phyloP scores from a whole-genome alignment of 2,113 vertebrate genomes.

The Sphaerodactylus townsendi region DNA sequence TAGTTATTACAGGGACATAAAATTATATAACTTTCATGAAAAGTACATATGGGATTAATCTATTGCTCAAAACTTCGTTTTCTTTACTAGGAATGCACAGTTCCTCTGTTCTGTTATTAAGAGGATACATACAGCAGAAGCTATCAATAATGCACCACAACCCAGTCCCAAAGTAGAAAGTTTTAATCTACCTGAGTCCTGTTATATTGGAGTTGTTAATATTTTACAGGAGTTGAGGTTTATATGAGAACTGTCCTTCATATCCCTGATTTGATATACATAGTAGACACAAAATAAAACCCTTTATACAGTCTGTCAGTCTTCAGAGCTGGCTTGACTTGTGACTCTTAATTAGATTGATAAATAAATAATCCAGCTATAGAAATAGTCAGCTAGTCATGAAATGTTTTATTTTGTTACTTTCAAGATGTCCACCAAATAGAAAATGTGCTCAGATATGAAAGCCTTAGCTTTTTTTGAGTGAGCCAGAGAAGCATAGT shows the following conservation, averaged over 20 bases:
- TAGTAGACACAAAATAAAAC: conserved; percentile 15
- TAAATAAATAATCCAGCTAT: neutral
- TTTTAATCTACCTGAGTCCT: conserved; percentile 27
- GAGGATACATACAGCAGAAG: neutral
- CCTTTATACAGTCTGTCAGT: conserved; percentile 3
- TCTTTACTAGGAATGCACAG: neutral
- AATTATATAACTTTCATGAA: conserved; percentile 3
- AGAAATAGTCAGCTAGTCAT: neutral
- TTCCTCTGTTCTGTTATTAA: neutral
- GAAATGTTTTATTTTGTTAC: neutral
- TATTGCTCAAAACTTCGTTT: neutral
- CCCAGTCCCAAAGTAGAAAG: conserved; percentile 17
- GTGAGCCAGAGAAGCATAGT: no score
- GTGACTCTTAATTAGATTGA: conserved; percentile 29
- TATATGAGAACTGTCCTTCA: neutral
- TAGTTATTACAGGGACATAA: neutral
- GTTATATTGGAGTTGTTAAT: neutral
- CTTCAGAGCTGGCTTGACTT: conserved; percentile 36
- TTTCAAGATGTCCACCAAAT: neutral
- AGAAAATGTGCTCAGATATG: neutral
- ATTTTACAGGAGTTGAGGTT: neutral
- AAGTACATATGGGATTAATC: neutral
- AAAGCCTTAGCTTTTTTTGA: neutral
- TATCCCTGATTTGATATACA: neutral
- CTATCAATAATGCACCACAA: conserved; percentile 32